Percentiles rank a stretch among this genome's conserved stretches.
Conservation (phyloP, 2,888 invertebrate genomes). For the Drosophila nigritarsus region DNA sequence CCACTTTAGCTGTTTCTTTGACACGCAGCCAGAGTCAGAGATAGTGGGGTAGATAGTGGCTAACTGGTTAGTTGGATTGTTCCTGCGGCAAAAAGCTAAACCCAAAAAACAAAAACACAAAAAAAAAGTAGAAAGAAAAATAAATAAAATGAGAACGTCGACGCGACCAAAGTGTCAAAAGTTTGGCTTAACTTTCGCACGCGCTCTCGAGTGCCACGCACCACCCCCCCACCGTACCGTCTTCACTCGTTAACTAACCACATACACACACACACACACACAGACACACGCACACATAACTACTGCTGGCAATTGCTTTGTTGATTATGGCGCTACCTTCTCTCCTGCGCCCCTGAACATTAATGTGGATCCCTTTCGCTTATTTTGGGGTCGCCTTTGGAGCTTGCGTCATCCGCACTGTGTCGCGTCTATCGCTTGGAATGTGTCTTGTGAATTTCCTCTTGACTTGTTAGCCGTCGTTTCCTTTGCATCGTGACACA, state of each 20-base stretch:
- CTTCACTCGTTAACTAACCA: slow-evolving; percentile 45
- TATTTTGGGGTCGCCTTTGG: slow-evolving; percentile 37
- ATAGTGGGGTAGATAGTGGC: not conserved
- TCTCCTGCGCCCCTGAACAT: slow-evolving; percentile 9
- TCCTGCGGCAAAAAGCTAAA: slow-evolving; percentile 36
- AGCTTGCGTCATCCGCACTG: slow-evolving; percentile 45
- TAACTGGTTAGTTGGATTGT: not conserved
- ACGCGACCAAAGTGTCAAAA: slow-evolving; percentile 69
- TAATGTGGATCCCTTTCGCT: slow-evolving; percentile 69
- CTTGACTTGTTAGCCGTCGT: slow-evolving; percentile 66
- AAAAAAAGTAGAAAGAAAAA: not conserved
- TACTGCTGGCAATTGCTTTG: slow-evolving; percentile 52
- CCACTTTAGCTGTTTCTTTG: slow-evolving; percentile 1
- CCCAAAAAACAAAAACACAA: not conserved
- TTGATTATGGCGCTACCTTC: slow-evolving; percentile 47
- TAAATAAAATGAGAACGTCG: slow-evolving; percentile 33
- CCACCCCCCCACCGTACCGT: slow-evolving; percentile 1
- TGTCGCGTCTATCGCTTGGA: slow-evolving; percentile 33
- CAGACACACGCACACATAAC: not conserved
- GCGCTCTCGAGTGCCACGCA: slow-evolving; percentile 34
- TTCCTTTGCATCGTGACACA: slow-evolving; percentile 33
- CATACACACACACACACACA: slow-evolving; percentile 19
- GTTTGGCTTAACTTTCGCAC: slow-evolving; percentile 74
- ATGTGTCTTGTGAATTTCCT: slow-evolving; percentile 50
- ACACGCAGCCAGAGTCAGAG: not conserved